Evolutionary conservation across 2,888 invertebrate genomes (phyloP), one percentile per base, ranked within the genome.

Genomic region (Dione juno): DNA sequence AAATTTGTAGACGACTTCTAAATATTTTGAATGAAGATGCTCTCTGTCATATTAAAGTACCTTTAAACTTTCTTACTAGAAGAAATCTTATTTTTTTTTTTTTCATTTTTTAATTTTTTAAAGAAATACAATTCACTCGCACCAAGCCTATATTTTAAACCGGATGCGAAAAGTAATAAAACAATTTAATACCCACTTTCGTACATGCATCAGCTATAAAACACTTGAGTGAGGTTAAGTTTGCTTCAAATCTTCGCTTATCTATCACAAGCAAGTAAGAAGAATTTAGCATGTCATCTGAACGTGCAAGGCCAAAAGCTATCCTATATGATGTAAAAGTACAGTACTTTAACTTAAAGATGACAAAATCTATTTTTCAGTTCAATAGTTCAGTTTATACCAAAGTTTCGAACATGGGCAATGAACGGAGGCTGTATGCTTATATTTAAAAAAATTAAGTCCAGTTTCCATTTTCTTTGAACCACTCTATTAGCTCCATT

Each of bases 171-270:
- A 79, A 80, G 82, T 84, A 84, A 84, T 84, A 85, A 85, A 85
- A 81, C 84, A 80, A 82, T 84, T 84, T 84, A 84, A 82, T 83
- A 83, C 79, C 84, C 81, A 81, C 81, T 84, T 83, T 84, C 82
- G 80, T 81, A 82, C 76, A 57, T 74, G 78, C 78, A 80, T 78
- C 77, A 76, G 57, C 57, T 37, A 57, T 57, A 57, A 57, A 57
- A 57, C 37, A 57, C 37, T 57, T 37, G 54, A 57, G 64, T 73
- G 67, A 66, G 65, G 74, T 74, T 70, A 70, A 72, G 50, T 70
- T 66, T 35, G 63, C 71, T 71, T 71, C 54, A 67, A 61, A 75
- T 69, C 67, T 57, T 53, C 10, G 37, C 37, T 57, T 57, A 40
- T 57, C 57, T 37, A 16, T 54, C 57, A 57, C 16, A 57, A 16